Evolutionary conservation across 2,888 invertebrate genomes (phyloP).

Genomic region (Agrotis ipsilon): DNA sequence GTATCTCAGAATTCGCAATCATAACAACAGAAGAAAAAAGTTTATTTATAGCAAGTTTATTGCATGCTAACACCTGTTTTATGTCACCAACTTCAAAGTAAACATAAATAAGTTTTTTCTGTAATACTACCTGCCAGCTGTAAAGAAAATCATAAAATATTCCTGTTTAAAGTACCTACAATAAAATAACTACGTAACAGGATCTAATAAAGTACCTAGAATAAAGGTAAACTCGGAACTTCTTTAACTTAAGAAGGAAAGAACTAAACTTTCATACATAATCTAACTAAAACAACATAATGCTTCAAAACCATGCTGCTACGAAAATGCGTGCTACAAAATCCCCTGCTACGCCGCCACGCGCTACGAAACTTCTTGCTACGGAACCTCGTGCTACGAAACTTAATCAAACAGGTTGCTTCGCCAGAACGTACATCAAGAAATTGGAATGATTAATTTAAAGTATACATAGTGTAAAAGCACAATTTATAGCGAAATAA

Average conservation of each 20-base stretch:
- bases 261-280: neutral
- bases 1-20: conserved; percentile 18
- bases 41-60: conserved; percentile 55
- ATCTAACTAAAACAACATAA: too few relatives aligned
- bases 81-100: conserved; percentile 32
- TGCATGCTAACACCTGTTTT: conserved; percentile 52
- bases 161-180: neutral
- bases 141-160: conserved; percentile 36
- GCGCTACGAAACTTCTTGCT: neutral
- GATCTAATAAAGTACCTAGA: conserved; percentile 11
- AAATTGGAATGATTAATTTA: neutral
- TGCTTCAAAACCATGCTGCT: neutral
- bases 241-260: neutral
- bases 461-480: too few relatives aligned
- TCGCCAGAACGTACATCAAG: neutral
- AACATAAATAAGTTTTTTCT: conserved; percentile 60
- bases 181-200: conserved; percentile 1
- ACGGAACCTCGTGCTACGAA: neutral
- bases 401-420: too few relatives aligned
- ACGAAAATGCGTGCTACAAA: neutral
- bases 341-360: too few relatives aligned
- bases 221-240: neutral
- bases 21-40: conserved; percentile 38
- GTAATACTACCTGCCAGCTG: conserved; percentile 40
- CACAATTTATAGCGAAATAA: too few relatives aligned